These are phyloP conservation scores for Anniella stebbinsi DNA, from an alignment of 2,797 vertebrate genomes.

Conservation along the genomic window DNA sequence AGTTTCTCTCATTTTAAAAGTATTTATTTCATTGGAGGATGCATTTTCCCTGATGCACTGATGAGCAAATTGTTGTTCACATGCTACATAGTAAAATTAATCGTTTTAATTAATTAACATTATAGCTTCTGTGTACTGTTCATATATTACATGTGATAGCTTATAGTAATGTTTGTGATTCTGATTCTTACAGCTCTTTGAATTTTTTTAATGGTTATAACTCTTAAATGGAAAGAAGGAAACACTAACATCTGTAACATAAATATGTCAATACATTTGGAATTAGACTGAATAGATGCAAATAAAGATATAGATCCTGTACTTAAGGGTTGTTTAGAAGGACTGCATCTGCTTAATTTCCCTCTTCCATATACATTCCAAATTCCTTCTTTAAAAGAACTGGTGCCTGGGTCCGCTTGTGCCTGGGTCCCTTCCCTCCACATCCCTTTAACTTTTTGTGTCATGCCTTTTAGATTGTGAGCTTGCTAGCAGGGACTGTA, in stretches of 20 bases:
- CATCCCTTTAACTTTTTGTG: not conserved
- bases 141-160: not conserved
- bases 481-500: not conserved
- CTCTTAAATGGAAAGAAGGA: not conserved
- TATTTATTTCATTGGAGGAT: not conserved
- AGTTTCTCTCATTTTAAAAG: not conserved
- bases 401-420: not conserved
- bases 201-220: not conserved
- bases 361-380: not conserved
- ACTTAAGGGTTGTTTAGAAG: not conserved
- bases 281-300: not conserved
- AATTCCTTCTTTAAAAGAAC: not conserved
- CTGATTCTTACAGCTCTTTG: not conserved
- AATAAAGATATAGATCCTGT: not conserved
- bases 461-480: not conserved
- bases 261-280: not conserved
- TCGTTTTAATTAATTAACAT: not conserved
- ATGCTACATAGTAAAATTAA: not conserved
- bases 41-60: not conserved
- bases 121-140: not conserved
- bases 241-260: not conserved
- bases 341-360: not conserved
- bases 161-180: not conserved
- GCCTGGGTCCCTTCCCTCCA: not conserved
- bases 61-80: not conserved